Evolutionary conservation across 2,797 vertebrate species (phyloP).

Genomic region (Acrossocheilus wenchowensis): DNA sequence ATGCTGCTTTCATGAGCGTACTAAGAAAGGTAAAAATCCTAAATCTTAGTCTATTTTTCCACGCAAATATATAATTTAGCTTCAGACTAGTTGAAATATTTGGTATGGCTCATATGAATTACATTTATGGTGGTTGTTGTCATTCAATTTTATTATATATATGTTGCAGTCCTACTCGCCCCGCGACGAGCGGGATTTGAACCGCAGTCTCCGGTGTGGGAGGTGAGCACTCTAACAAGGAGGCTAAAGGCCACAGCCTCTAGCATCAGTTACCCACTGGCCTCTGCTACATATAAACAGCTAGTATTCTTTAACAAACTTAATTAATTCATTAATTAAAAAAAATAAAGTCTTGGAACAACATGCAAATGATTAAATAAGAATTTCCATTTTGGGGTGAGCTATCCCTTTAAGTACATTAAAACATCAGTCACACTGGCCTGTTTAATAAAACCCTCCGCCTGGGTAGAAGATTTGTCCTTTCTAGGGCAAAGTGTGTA

Average conservation of each 20-base stretch:
- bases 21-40: background rate
- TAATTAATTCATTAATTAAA: background rate
- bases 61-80: background rate
- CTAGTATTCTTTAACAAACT: background rate
- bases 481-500: conserved; percentile 67
- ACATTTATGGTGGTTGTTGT: background rate
- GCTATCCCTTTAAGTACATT: background rate
- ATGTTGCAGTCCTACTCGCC: too few species aligned
- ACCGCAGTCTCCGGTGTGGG: too few species aligned
- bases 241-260: too few species aligned
- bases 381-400: background rate
- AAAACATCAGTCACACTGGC: background rate
- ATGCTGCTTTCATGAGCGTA: background rate
- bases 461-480: conserved; percentile 40
- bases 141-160: background rate
- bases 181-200: too few species aligned
- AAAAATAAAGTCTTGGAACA: background rate
- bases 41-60: background rate
- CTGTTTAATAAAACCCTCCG: conserved; percentile 12
- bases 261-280: too few species aligned
- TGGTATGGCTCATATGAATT: background rate
- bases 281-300: too few species aligned
- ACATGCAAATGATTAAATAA: background rate
- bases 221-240: too few species aligned
- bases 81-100: background rate